These are phyloP conservation scores for Hemaris fuciformis DNA, from an alignment of 2,888 invertebrate genomes.

Conservation along the genomic window DNA sequence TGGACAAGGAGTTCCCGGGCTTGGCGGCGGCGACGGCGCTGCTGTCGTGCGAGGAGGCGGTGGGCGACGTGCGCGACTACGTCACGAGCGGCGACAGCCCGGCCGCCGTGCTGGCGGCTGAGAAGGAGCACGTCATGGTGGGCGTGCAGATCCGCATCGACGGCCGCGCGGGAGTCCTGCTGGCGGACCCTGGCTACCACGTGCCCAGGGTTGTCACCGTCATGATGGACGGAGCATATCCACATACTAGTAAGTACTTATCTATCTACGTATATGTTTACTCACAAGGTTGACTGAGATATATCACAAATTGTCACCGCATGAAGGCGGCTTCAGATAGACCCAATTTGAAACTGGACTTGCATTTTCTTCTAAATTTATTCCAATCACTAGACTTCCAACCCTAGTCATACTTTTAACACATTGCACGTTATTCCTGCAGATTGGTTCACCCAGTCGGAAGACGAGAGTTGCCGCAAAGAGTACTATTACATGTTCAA, in stretches of 20 bases:
- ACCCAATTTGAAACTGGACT: no score
- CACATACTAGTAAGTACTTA: slow-evolving; percentile 86
- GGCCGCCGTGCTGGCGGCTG: slow-evolving; percentile 84
- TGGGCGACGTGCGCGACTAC: slow-evolving; percentile 81
- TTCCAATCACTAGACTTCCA: no score
- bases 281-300: no score
- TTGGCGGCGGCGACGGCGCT: slow-evolving; percentile 83
- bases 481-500: slow-evolving; percentile 91
- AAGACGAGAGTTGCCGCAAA: slow-evolving; percentile 87
- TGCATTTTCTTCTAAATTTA: no score
- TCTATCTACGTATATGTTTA: background rate
- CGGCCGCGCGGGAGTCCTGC: slow-evolving; percentile 87
- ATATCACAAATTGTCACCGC: no score
- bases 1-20: slow-evolving; percentile 85
- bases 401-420: no score
- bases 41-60: slow-evolving; percentile 94
- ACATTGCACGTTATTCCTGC: slow-evolving; percentile 17
- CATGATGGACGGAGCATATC: slow-evolving; percentile 92
- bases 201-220: slow-evolving; percentile 92
- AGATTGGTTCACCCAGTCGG: slow-evolving; percentile 93
- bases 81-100: slow-evolving; percentile 80
- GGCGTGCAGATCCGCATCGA: slow-evolving; percentile 87
- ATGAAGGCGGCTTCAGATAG: no score
- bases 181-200: slow-evolving; percentile 96
- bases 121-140: slow-evolving; percentile 94